phyloP scores from a whole-genome alignment of 2,113 vertebrate species.

The Odontesthes bonariensis region DNA sequence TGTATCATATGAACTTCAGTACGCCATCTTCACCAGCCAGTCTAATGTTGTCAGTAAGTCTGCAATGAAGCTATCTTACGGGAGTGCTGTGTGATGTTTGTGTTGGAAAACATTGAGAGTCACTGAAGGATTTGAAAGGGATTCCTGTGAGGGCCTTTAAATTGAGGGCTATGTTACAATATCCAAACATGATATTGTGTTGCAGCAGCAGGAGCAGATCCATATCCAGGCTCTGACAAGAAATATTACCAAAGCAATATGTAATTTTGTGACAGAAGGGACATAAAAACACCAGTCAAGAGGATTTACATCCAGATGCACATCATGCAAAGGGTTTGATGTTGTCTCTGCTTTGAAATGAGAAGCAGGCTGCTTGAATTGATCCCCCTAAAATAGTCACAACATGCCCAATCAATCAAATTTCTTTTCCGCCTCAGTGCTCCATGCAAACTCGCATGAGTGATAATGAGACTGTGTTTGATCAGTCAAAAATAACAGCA shows the following conservation, averaged over 20 bases:
- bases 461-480: slow-evolving; percentile 20
- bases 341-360: slow-evolving; percentile 34
- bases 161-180: slow-evolving; percentile 25
- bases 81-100: not conserved
- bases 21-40: slow-evolving; percentile 97
- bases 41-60: slow-evolving; percentile 97
- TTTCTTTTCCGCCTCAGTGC: slow-evolving; percentile 55
- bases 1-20: slow-evolving; percentile 96
- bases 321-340: slow-evolving; percentile 16
- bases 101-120: slow-evolving; percentile 28
- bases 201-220: slow-evolving; percentile 16
- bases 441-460: slow-evolving; percentile 27
- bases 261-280: slow-evolving; percentile 15
- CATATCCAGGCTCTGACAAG: slow-evolving; percentile 12
- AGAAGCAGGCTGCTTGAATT: slow-evolving; percentile 50
- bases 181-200: slow-evolving; percentile 32
- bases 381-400: slow-evolving; percentile 64
- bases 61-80: slow-evolving; percentile 3
- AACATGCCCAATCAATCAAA: slow-evolving; percentile 64
- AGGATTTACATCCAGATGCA: slow-evolving; percentile 44
- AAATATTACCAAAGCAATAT: slow-evolving; percentile 40
- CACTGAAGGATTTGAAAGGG: slow-evolving; percentile 30
- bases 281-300: slow-evolving; percentile 26
- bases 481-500: slow-evolving; percentile 51
- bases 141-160: slow-evolving; percentile 31